Base-by-base conservation (phyloP, 2,113 vertebrate species). In the Globicephala melas region DNA sequence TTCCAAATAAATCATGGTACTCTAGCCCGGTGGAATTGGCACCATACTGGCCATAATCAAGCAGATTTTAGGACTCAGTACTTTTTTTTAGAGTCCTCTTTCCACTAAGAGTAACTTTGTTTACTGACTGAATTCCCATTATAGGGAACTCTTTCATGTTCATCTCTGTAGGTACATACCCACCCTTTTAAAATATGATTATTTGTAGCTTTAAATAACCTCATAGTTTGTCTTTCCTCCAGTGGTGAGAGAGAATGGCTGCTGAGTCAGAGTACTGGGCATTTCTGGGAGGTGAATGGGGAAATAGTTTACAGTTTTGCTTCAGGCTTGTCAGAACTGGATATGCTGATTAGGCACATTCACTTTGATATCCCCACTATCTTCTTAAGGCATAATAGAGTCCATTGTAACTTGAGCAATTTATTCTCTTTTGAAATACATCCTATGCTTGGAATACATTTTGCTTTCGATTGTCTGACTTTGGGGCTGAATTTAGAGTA, bases 171-270 rank as follows among this genome's bases (percentile, higher is more conserved):
- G 82, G 67, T 76, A 82, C 79, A 67, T 76, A 76, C 44, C 73
- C 8, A 15, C 20, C 23, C 53, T 95, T 94, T 97, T 73, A 92
- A 95, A 95, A 89, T 73, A 41, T 21, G 71, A 33, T 90, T 71
- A 28, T 74, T 65, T 94, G 50, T 55, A 33, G 33, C 55, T 92
- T 83, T 87, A 85, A 94, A 25, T 97, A 65, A 95, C 50, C 85
- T 89, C 82, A 60, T 73, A 31, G 84, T 62, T 74, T 94, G 55
- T 62, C 60, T 97, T 94, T 81, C 50, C 50, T 95, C 85, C 25
- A 33, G 0, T 60, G 60, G 55, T 68, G 38, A 85, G 80, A 96
- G 89, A 85, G 58, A 63, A 82, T 77, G 88, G 44, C 80, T 89
- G 85, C 88, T 93, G 90, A 94, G 94, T 96, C 71, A 81, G 73